phyloP scores from a whole-genome alignment of 92 coral and sea anemone genomes.

The Palythoa grandiflora region DNA sequence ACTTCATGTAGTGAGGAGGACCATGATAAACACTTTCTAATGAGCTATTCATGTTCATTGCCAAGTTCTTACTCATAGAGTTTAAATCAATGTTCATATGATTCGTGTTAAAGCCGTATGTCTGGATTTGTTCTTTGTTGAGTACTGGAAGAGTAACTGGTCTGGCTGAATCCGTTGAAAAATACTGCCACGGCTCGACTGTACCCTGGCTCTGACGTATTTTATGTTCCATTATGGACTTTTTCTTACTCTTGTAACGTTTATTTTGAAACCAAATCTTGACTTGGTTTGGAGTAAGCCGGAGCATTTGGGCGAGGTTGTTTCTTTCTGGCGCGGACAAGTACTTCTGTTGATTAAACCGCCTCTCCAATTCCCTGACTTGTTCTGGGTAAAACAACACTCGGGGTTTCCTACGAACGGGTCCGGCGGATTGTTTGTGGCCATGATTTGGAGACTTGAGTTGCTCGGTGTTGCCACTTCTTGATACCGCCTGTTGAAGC shows the following conservation, averaged over 20 bases:
- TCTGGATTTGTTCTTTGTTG: constrained; percentile 82
- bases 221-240: constrained; percentile 90
- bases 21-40: constrained; percentile 83
- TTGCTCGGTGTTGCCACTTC: constrained; percentile 65
- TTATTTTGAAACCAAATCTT: constrained; percentile 99
- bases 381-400: constrained; percentile 97
- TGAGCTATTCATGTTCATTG: constrained; percentile 79
- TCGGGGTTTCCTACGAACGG: constrained; percentile 93
- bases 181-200: constrained; percentile 89
- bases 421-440: constrained; percentile 81
- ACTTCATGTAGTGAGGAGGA: constrained; percentile 25
- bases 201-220: constrained; percentile 74
- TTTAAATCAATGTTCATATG: constrained; percentile 86
- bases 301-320: constrained; percentile 92
- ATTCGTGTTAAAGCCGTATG: constrained; percentile 92
- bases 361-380: constrained; percentile 95
- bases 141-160: constrained; percentile 93
- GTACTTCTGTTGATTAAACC: constrained; percentile 97
- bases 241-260: constrained; percentile 98
- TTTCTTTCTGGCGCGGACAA: constrained; percentile 99
- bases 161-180: constrained; percentile 88
- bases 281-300: constrained; percentile 97
- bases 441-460: constrained; percentile 69
- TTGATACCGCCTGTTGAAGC: constrained; percentile 78
- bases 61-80: constrained; percentile 47